These are phyloP conservation scores for Psilopsiagon aurifrons DNA, from an alignment of 2,113 vertebrate genomes.

Conservation along the genomic window DNA sequence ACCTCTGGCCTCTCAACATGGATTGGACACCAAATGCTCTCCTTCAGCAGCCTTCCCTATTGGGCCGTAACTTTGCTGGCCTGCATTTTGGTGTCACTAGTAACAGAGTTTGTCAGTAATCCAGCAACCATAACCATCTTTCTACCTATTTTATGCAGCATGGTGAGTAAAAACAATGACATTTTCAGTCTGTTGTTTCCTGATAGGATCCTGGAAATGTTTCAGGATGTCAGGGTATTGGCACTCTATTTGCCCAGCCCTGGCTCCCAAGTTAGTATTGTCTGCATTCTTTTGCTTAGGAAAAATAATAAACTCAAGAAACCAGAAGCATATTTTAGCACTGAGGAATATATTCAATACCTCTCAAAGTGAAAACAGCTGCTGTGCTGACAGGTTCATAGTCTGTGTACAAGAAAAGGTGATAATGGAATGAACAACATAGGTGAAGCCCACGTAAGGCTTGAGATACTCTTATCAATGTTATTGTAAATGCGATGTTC, in stretches of 20 bases:
- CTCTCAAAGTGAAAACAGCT: neutral
- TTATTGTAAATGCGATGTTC: neutral
- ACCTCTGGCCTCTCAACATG: slow-evolving; percentile 92
- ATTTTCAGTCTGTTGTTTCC: neutral
- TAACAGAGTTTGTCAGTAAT: slow-evolving; percentile 97
- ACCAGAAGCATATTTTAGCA: neutral
- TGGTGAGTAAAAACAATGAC: slow-evolving; percentile 78
- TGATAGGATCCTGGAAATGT: neutral
- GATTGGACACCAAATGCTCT: slow-evolving; percentile 95
- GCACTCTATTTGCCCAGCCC: neutral
- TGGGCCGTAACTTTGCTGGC: slow-evolving; percentile 94
- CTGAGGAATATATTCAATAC: neutral
- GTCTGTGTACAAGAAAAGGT: neutral
- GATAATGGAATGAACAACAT: neutral
- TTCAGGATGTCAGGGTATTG: neutral
- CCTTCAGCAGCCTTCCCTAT: slow-evolving; percentile 90
- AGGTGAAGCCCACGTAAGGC: neutral
- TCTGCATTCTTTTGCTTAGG: neutral
- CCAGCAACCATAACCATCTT: slow-evolving; percentile 97
- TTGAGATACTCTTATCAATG: neutral
- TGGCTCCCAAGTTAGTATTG: neutral
- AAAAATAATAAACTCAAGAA: neutral
- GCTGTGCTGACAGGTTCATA: neutral
- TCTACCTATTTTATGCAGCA: slow-evolving; percentile 92
- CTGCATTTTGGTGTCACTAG: slow-evolving; percentile 91